These are phyloP conservation scores for Tamias sibiricus DNA, from an alignment of 2,113 vertebrate genomes.

Conservation along the genomic window DNA sequence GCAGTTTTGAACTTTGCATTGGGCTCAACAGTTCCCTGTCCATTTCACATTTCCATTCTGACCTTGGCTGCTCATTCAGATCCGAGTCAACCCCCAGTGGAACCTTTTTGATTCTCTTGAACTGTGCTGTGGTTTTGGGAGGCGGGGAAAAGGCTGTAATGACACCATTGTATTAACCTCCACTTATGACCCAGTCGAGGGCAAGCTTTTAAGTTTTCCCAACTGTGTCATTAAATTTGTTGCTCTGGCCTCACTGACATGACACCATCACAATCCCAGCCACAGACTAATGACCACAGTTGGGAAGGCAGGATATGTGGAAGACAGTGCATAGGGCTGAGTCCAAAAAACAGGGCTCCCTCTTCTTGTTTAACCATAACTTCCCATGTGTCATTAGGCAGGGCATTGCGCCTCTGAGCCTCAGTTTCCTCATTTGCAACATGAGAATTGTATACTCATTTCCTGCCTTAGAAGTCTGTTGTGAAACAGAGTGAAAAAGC, in stretches of 20 bases:
- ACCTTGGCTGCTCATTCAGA: slow-evolving; percentile 63
- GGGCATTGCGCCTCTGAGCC: not conserved
- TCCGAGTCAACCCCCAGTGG: slow-evolving; percentile 43
- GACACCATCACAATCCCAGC: slow-evolving; percentile 58
- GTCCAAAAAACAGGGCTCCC: not conserved
- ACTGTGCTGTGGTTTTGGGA: slow-evolving; percentile 49
- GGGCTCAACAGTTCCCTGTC: slow-evolving; percentile 47
- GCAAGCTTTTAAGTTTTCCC: slow-evolving; percentile 75
- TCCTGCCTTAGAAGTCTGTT: not conserved
- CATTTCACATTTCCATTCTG: slow-evolving; percentile 58
- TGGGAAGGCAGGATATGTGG: not conserved
- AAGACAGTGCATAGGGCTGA: not conserved
- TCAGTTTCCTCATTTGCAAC: slow-evolving; percentile 5
- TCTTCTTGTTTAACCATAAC: not conserved
- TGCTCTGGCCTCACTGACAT: slow-evolving; percentile 62
- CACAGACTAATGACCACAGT: slow-evolving; percentile 60
- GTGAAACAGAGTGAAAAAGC: not conserved
- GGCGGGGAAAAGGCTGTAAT: slow-evolving; percentile 52
- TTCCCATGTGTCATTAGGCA: not conserved
- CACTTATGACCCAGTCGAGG: slow-evolving; percentile 58
- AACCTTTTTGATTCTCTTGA: slow-evolving; percentile 53
- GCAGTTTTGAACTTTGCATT: slow-evolving; percentile 68
- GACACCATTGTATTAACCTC: slow-evolving; percentile 74
- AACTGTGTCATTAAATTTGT: slow-evolving; percentile 74
- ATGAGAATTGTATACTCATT: not conserved